Evolutionary conservation across 2,113 vertebrate species (phyloP).

Genomic region (Clarias batrachus): DNA sequence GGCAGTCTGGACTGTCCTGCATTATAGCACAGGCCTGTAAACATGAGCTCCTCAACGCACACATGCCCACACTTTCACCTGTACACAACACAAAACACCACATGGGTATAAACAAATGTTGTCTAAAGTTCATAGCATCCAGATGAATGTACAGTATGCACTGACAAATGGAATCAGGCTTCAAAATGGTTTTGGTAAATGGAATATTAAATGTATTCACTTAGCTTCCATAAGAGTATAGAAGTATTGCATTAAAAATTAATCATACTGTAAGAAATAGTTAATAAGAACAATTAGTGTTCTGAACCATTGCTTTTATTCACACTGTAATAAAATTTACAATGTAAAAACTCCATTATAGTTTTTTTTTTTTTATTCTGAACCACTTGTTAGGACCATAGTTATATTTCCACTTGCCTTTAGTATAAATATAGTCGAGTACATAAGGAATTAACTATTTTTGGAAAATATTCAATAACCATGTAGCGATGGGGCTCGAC

Average conservation of each 20-base stretch:
- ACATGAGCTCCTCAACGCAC: conserved; percentile 78
- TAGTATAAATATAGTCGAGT: not conserved
- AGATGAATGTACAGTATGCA: not conserved
- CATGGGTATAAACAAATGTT: not conserved
- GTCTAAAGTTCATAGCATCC: not conserved
- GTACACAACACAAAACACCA: conserved; percentile 9
- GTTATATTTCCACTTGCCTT: not conserved
- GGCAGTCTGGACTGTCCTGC: conserved; percentile 83
- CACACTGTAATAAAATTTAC: not conserved
- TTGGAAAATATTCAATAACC: not conserved
- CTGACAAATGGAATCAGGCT: not conserved
- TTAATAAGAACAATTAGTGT: not conserved
- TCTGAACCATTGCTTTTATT: not conserved
- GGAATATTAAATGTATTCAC: not conserved
- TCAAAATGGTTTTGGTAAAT: not conserved
- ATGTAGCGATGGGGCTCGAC: not conserved
- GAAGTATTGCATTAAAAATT: not conserved
- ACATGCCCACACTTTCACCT: conserved; percentile 73
- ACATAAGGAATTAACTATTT: not conserved
- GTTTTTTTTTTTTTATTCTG: not conserved
- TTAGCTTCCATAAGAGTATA: not conserved
- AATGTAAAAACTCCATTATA: not conserved
- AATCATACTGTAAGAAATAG: not conserved
- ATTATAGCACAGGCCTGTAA: conserved; percentile 85
- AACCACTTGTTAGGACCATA: not conserved